Evolutionary conservation across 2,888 invertebrate species (phyloP), one percentile per base, ranked within the genome.

Genomic region (Xanthia icteritia): DNA sequence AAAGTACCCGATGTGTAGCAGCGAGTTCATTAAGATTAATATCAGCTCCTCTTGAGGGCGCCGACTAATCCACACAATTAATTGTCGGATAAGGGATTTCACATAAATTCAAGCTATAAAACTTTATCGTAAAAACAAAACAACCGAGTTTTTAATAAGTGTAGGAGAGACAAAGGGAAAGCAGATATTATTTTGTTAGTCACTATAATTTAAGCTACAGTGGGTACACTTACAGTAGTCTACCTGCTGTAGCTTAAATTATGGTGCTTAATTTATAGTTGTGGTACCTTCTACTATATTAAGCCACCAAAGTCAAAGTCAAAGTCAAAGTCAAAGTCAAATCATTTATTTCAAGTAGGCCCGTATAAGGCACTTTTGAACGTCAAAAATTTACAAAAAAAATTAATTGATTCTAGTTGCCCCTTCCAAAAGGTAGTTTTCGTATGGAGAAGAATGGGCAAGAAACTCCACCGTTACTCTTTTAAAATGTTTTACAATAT

Each of bases 1-100:
- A 75, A 84, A 84, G 72, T 42, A 79, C 64, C 69, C 73, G 48
- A 79, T 84, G 73, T 87, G 64, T 80, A 86, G n/a, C 66, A 73
- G 81, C 79, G 71, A 76, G 73, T 87, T 89, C 82, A 89, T 85
- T 89, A 79, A 87, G 86, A 89, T 87, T 85, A 89, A 89, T 87
- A 87, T 85, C 87, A 76, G 73, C 36, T 80, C 79, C 75, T 85
- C 87, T 73, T 79, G 87, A 77, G 87, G 85, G 75, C 81, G 66
- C 85, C 73, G 64, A 79, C 83, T 87, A 87, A 87, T 89, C 85
- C 85, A 68, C 73, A 77, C 79, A 87, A 89, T 87, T 87, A 87
- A 87, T 87, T 81, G 76, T 77, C 75, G 70, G 79, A 80, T 82
- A 82, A 84, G 66, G 73, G 77, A 80, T 81, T 87, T 75, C 83